A percentile compares a stretch with the other conserved stretches of the same genome.
These are phyloP conservation scores for Scatophagus argus DNA, from an alignment of 2,113 vertebrate species.

Conservation along the genomic window DNA sequence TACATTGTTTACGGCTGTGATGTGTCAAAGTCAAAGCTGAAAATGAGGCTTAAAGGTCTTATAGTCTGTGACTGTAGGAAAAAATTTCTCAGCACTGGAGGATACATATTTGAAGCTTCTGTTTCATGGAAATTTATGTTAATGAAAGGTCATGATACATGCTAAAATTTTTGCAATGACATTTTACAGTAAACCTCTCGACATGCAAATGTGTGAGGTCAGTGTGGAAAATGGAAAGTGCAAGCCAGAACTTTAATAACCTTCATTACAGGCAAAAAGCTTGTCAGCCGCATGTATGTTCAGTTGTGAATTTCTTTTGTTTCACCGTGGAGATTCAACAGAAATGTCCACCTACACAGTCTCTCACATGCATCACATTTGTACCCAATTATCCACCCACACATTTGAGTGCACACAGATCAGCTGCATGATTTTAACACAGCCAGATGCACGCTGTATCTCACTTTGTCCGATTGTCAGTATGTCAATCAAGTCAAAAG, in stretches of 20 bases:
- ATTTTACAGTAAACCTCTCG: not conserved
- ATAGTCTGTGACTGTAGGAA: no score
- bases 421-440: not conserved
- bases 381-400: slow-evolving; percentile 32
- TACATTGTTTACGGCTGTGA: no score
- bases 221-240: not conserved
- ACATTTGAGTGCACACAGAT: not conserved
- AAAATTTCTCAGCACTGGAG: not conserved
- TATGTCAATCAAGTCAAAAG: not conserved
- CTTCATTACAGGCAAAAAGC: not conserved
- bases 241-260: not conserved
- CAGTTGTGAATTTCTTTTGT: not conserved
- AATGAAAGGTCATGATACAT: no score
- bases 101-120: no score
- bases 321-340: slow-evolving; percentile 25
- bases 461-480: not conserved
- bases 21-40: no score
- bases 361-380: not conserved
- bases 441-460: not conserved
- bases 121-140: no score
- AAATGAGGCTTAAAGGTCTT: no score
- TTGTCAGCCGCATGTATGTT: no score
- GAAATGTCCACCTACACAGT: slow-evolving; percentile 38
- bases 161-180: no score
- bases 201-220: not conserved